A percentile compares a stretch with the other conserved stretches of the same genome.
phyloP scores from a whole-genome alignment of 2,113 vertebrate species.

The Amphiprion ocellaris region DNA sequence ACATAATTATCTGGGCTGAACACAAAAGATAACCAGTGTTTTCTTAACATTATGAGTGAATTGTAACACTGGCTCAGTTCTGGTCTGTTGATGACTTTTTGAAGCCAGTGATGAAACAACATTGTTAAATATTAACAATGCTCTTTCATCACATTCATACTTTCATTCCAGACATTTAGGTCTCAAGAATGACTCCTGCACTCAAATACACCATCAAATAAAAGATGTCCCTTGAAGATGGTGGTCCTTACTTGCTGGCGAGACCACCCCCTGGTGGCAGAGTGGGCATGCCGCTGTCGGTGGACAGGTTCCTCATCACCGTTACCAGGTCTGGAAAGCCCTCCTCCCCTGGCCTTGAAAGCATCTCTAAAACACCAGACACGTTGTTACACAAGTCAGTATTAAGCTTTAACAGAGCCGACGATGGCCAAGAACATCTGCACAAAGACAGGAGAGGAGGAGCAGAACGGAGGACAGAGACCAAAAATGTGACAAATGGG shows the following conservation, averaged over 20 bases:
- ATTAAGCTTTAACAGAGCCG: slow-evolving; percentile 13
- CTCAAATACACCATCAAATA: background rate
- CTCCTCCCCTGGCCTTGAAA: slow-evolving; percentile 93
- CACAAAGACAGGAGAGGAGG: background rate
- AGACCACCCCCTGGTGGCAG: slow-evolving; percentile 98
- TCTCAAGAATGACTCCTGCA: background rate
- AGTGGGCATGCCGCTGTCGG: slow-evolving; percentile 92
- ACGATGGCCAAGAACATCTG: slow-evolving; percentile 17
- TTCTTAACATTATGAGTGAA: too few relatives aligned
- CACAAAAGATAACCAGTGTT: too few relatives aligned
- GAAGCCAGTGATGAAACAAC: too few relatives aligned
- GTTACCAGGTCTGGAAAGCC: slow-evolving; percentile 95
- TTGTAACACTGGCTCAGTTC: too few relatives aligned
- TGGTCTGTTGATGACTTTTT: too few relatives aligned
- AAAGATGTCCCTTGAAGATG: background rate
- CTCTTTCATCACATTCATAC: too few relatives aligned
- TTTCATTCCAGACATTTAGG: too few relatives aligned
- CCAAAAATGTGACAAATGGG: slow-evolving; percentile 31
- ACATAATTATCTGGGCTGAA: too few relatives aligned
- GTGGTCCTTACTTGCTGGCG: slow-evolving; percentile 92
- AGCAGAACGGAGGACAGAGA: background rate
- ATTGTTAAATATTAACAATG: too few relatives aligned
- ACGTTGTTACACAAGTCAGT: slow-evolving; percentile 33
- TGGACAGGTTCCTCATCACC: slow-evolving; percentile 95
- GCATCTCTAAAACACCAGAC: slow-evolving; percentile 88